phyloP scores from a whole-genome alignment of 2,888 invertebrate genomes.

The Drosophila anomelani region DNA sequence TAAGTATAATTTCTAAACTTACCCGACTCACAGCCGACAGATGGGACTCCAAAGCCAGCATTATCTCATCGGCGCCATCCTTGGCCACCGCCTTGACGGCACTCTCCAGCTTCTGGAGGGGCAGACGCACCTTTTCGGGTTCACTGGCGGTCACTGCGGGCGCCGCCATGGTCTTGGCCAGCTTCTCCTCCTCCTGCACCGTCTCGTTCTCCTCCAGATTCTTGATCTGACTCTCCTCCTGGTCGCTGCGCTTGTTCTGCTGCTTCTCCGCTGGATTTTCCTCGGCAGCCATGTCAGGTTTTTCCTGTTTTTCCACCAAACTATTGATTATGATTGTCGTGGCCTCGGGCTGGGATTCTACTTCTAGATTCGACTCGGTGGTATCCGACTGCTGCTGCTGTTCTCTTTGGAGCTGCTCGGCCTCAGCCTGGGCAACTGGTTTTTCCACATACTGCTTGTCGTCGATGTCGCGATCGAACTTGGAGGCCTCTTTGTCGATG shows the following conservation, averaged over 20 bases:
- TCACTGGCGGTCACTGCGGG: slow-evolving; percentile 85
- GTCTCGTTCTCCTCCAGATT: slow-evolving; percentile 82
- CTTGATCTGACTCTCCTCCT: slow-evolving; percentile 52
- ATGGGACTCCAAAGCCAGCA: slow-evolving; percentile 86
- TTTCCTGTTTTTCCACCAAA: slow-evolving; percentile 71
- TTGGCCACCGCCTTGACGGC: slow-evolving; percentile 74
- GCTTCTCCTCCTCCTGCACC: slow-evolving; percentile 86
- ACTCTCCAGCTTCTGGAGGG: slow-evolving; percentile 85
- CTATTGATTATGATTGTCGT: slow-evolving; percentile 27
- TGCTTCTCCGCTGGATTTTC: slow-evolving; percentile 70
- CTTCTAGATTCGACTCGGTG: slow-evolving; percentile 43
- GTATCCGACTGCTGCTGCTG: slow-evolving; percentile 23
- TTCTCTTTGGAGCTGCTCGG: slow-evolving; percentile 62
- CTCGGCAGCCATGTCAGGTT: slow-evolving; percentile 57
- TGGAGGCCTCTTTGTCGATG: slow-evolving; percentile 82
- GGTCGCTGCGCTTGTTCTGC: slow-evolving; percentile 77
- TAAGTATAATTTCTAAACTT: slow-evolving; percentile 37
- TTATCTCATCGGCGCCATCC: slow-evolving; percentile 85
- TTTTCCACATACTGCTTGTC: slow-evolving; percentile 85
- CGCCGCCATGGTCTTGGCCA: slow-evolving; percentile 82
- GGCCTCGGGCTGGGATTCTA: slow-evolving; percentile 54
- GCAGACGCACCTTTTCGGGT: slow-evolving; percentile 86
- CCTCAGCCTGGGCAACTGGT: slow-evolving; percentile 82
- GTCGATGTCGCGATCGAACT: slow-evolving; percentile 84
- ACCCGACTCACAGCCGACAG: slow-evolving; percentile 78